Evolutionary conservation across 2,888 invertebrate species (phyloP).

Genomic region (Malthinus seriepunctatus): DNA sequence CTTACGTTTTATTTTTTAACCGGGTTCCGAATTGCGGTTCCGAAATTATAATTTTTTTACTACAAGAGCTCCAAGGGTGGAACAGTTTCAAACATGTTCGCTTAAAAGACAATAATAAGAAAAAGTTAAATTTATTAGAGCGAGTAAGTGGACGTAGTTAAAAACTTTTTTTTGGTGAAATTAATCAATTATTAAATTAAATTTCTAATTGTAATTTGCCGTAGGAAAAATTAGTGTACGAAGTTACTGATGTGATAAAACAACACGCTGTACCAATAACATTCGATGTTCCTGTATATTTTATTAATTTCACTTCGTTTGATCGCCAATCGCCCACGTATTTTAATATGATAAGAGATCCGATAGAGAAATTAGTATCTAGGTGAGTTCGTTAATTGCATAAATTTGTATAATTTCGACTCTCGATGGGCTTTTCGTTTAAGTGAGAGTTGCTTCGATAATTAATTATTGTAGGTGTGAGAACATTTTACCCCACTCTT

Average conservation of each 20-base stretch:
- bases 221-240: slow-evolving; percentile 59
- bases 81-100: slow-evolving; percentile 64
- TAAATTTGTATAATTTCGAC: background rate
- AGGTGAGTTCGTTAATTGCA: slow-evolving; percentile 49
- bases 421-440: no score
- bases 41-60: slow-evolving; percentile 61
- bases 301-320: slow-evolving; percentile 63
- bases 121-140: slow-evolving; percentile 46
- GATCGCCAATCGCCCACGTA: slow-evolving; percentile 62
- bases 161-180: background rate
- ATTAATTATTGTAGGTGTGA: no score
- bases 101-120: slow-evolving; percentile 49
- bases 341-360: slow-evolving; percentile 64
- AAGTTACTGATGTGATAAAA: slow-evolving; percentile 56
- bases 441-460: no score
- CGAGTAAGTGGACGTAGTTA: slow-evolving; percentile 51
- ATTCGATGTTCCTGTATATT: slow-evolving; percentile 64
- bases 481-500: no score
- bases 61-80: slow-evolving; percentile 62
- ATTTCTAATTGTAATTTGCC: slow-evolving; percentile 22
- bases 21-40: slow-evolving; percentile 64
- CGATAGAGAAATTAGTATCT: slow-evolving; percentile 59
- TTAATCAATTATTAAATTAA: slow-evolving; percentile 1
- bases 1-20: slow-evolving; percentile 62
- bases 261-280: slow-evolving; percentile 62